phyloP scores from a whole-genome alignment of 2,888 invertebrate genomes.

The Masnerella sp. region DNA sequence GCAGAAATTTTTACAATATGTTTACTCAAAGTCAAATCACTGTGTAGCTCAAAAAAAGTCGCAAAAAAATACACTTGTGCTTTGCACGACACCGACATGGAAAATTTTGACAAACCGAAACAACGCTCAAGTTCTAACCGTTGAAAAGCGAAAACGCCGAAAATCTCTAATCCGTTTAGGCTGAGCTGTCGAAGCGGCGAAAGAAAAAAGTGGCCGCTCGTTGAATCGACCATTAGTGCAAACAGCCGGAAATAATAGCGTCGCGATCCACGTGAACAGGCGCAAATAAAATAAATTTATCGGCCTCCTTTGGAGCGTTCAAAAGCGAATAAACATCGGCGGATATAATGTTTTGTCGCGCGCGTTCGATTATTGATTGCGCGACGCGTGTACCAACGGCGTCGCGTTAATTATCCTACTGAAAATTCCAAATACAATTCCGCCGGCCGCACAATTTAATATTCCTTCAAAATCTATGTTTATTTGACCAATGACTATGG shows the following conservation, averaged over 20 bases:
- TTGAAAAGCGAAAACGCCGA: too few relatives aligned
- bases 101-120: too few relatives aligned
- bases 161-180: too few relatives aligned
- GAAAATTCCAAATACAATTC: constrained; percentile 36
- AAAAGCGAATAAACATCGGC: constrained; percentile 33
- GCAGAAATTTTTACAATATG: too few relatives aligned
- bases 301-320: constrained; percentile 22
- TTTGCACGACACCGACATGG: too few relatives aligned
- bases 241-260: constrained; percentile 23
- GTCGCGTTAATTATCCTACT: constrained; percentile 24
- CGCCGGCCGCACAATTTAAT: constrained; percentile 18
- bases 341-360: constrained; percentile 35
- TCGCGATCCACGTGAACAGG: constrained; percentile 14
- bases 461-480: constrained; percentile 31
- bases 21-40: too few relatives aligned
- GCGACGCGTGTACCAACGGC: neutral
- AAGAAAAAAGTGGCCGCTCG: neutral
- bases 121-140: too few relatives aligned
- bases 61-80: too few relatives aligned
- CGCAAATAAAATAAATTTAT: constrained; percentile 37
- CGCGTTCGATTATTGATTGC: constrained; percentile 33
- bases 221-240: constrained; percentile 8
- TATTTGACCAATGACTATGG: constrained; percentile 22
- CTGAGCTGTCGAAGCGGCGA: too few relatives aligned
- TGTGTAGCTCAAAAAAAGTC: too few relatives aligned